Evolutionary conservation across 2,888 invertebrate genomes (phyloP), one percentile per base, ranked within the genome.

Genomic region (Hyppa rectilinea): DNA sequence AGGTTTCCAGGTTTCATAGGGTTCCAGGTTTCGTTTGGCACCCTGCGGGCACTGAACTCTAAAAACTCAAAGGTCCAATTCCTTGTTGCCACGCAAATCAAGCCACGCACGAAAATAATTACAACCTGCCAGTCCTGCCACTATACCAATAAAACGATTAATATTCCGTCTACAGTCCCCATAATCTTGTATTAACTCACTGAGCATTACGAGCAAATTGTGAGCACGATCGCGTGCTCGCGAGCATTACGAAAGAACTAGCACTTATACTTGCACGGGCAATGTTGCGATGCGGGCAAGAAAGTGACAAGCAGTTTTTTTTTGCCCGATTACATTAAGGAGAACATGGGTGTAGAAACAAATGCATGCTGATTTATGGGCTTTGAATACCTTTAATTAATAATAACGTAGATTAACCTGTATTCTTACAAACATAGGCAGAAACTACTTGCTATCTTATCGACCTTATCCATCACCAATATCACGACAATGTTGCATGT

Each of bases 141-240:
- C 65, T 53, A 49, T 55, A 64, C 71, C 75, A 71, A 80, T 79
- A 80, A 71, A 79, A 67, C 71, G 67, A 80, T 79, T 80, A 79
- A 79, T 79, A 71, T 70, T 61, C 69, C 69, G 49, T 45, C 69
- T 79, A 66, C 49, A 78, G 52, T 65, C 69, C 71, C 80, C 77
- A 72, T 80, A 89, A 85, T 86, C 78, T 78, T 80, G 82, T 85
- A 89, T 89, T 89, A 89, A 87, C 87, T 85, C 83, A 56, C 77
- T 85, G 85, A 87, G 84, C 84, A 82, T 82, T 77, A 84, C 86
- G 80, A 84, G 81, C 82, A 84, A 82, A 85, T 87, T 58, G 49
- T 62, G 62, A 72, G 75, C 63, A 38, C 14, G 71, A 72, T 87
- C 78, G 88, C 88, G 88, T 88, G 88, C 77, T 67, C 43, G 38